Base-by-base conservation (phyloP, 2,113 vertebrate genomes). In the Bos indicus region DNA sequence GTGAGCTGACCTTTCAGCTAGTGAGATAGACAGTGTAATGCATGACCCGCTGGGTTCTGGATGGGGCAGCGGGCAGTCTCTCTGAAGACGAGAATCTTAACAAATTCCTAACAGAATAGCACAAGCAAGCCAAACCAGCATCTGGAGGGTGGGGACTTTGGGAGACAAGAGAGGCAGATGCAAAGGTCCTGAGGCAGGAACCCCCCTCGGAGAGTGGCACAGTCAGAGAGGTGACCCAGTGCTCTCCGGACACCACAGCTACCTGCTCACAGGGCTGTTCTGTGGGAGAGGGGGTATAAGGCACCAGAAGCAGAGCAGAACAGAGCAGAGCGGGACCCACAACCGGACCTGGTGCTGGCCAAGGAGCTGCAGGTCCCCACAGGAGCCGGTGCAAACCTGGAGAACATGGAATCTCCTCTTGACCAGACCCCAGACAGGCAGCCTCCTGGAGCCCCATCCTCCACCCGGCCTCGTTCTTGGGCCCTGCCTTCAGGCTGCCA, bases 91-190 rank as follows among this genome's bases (percentile, higher is more conserved):
- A 57, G 33, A 33, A 12, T 17, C 26, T 7, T 11, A 30, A 54
- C 17, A 40, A 43, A 62, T 25, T 6, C 5, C 4, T 43, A 80
- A 52, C 52, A 56, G 17, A 25, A 54, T 3, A 15, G 16, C n/a
- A 8, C 16, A 4, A 2, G 6, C 2, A 16, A 48, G 33, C 16
- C 57, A 11, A 25, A 3, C 11, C 2, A 7, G 40, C 13, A 0
- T 46, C 33, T 2, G 28, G 5, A 14, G 25, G 28, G 2, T 17
- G 7, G 23, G 43, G 2, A 5, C 30, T 86, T 25, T 2, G 74
- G 33, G 48, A 56, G 30, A n/a, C 2, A 1, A 48, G 60, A 51
- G 26, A 8, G 6, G 36, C 30, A 12, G 36, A 6, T 14, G 7
- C 40, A 40, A 74, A 57, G 15, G 6, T 16, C 48, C 23, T 16